Conservation (phyloP, 2,888 invertebrate genomes). For the Eubasilissa splendida region DNA sequence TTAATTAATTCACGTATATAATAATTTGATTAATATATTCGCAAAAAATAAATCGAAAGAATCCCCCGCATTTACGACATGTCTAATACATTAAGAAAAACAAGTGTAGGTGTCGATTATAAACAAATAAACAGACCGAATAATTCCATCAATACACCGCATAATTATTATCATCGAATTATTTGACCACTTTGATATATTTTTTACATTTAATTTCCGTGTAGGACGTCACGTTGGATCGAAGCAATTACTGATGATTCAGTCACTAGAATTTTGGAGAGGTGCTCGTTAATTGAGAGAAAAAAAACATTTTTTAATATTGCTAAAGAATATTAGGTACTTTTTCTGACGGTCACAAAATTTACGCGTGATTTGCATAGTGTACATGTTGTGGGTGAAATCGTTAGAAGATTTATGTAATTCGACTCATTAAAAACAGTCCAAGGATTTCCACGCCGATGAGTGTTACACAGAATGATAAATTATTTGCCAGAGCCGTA, state of each 20-base stretch:
- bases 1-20: too few relatives aligned
- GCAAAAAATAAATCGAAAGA: too few relatives aligned
- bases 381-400: neutral
- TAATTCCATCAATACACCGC: neutral
- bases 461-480: too few relatives aligned
- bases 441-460: too few relatives aligned
- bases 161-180: neutral
- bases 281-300: neutral
- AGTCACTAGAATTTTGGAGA: neutral
- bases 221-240: neutral
- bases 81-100: neutral
- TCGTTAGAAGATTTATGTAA: constrained; percentile 18
- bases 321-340: neutral
- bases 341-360: neutral
- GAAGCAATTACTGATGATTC: neutral
- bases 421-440: neutral
- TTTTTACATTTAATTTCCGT: constrained; percentile 4
- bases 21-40: too few relatives aligned
- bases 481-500: too few relatives aligned
- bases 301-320: constrained; percentile 9
- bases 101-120: neutral
- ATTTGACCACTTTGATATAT: constrained; percentile 2
- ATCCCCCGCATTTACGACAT: too few relatives aligned
- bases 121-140: neutral
- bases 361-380: constrained; percentile 2